Conservation (phyloP, 2,113 vertebrate genomes). For the Calyptommatus sinebrachiatus region DNA sequence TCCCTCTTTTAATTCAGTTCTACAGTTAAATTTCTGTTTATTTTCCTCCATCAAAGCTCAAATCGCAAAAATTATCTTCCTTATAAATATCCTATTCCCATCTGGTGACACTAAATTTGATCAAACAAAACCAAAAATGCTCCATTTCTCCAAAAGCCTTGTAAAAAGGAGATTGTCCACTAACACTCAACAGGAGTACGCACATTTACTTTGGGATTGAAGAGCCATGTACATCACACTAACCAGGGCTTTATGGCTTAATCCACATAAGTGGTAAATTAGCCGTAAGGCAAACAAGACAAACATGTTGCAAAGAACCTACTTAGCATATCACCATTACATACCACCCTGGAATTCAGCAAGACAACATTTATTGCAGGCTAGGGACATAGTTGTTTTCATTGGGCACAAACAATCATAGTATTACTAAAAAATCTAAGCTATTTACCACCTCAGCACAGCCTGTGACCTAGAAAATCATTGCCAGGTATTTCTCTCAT, state of each 20-base stretch:
- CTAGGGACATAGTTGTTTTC: neutral
- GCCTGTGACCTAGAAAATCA: neutral
- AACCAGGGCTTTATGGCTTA: neutral
- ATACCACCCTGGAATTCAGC: neutral
- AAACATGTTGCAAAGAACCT: constrained; percentile 5
- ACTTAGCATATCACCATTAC: neutral
- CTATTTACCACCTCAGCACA: neutral
- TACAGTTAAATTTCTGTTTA: too few species aligned
- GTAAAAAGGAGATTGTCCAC: fast-evolving
- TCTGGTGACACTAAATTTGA: neutral
- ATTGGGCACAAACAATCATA: neutral
- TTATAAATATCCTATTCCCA: neutral
- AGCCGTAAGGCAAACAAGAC: neutral
- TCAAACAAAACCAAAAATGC: fast-evolving
- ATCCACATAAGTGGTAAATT: neutral
- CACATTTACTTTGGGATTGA: fast-evolving
- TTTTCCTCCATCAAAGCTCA: neutral
- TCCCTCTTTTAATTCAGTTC: neutral
- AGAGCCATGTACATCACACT: fast-evolving
- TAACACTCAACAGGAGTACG: fast-evolving
- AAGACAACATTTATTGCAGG: neutral
- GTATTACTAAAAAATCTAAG: neutral
- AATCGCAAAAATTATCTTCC: neutral
- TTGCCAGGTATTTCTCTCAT: neutral
- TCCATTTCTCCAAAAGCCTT: fast-evolving